Base-by-base conservation (phyloP, 1,140 invertebrate genomes). In the Oryzaephilus surinamensis region DNA sequence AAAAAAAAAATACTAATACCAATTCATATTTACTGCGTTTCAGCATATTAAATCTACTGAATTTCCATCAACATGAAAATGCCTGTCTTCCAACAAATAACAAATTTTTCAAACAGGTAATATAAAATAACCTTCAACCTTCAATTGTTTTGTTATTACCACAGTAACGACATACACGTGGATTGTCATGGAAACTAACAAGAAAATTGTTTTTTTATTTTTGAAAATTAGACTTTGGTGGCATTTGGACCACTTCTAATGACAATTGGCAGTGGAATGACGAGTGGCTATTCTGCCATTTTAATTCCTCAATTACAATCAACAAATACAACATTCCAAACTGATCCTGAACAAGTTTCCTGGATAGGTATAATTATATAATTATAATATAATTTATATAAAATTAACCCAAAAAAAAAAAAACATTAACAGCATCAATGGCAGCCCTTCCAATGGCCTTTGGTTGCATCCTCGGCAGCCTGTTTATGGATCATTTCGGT, bases 401-500 rank as follows among this genome's bases (percentile, higher is more conserved):
- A 28, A 10, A 15, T 2, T 17, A 12, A 19, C 3, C 21, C 21
- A 8, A 4, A 7, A 19, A 12, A 15, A 14, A 11, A 5, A n/a
- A n/a, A n/a, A n/a, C n/a, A 18, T 15, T 26, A 24, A 12, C 2
- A 24, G 72, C 74, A 27, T 66, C 72, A 23, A 67, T 73, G 49
- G 67, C 70, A 26, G 65, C 72, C 0, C 57, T 79, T 2, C 67
- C 73, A 1, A 72, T 77, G 72, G 67, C 67, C 0, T 62, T 70
- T 0, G 74, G 74, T 0, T 76, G 74, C 35, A 61, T 75, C 13
- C 48, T 77, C 8, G 65, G 69, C 4, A 70, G 76, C 2, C 63
- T 70, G 46, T 48, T 75, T 23, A 75, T 83, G 57, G 78, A 84
- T 43, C 72, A 67, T 41, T 65, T 76, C 33, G 84, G 84, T 4